Evolutionary conservation across 2,797 vertebrate genomes (phyloP).

Genomic region (Phrynocephalus guinanensis): DNA sequence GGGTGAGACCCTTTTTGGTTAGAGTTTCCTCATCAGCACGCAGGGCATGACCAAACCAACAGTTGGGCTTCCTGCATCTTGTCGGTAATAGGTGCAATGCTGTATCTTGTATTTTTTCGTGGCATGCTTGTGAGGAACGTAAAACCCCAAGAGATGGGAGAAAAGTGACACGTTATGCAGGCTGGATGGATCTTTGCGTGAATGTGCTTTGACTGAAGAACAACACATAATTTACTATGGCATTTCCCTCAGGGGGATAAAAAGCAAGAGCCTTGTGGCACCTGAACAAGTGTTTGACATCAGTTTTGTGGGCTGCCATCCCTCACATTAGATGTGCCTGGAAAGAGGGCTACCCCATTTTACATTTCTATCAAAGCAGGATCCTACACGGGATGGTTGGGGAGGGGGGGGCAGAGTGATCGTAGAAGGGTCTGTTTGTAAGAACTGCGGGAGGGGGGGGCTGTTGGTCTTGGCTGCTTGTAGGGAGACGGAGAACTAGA

Average conservation of each 20-base stretch:
- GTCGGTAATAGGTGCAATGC: too few species aligned
- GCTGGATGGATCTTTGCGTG: not conserved
- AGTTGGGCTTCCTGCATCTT: too few species aligned
- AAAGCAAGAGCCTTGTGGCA: too few species aligned
- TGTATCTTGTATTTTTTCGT: too few species aligned
- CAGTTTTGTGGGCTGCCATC: not conserved
- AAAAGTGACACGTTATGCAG: not conserved
- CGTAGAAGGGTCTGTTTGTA: not conserved
- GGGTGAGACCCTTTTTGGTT: too few species aligned
- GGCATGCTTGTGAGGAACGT: not conserved
- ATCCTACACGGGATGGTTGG: too few species aligned
- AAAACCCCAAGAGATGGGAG: not conserved
- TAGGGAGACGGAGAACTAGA: not conserved
- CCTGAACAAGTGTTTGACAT: too few species aligned
- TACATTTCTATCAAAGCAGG: too few species aligned
- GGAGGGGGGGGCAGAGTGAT: not conserved
- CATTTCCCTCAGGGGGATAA: not conserved
- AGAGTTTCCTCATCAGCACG: too few species aligned
- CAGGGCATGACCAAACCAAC: too few species aligned
- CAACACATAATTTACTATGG: not conserved
- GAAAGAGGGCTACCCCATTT: not conserved
- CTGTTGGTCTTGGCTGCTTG: not conserved
- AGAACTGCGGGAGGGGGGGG: not conserved
- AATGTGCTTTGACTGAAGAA: not conserved
- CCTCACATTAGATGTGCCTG: not conserved